These are phyloP conservation scores for Cyanocitta stelleri DNA, from an alignment of 2,113 vertebrate species.

Conservation along the genomic window DNA sequence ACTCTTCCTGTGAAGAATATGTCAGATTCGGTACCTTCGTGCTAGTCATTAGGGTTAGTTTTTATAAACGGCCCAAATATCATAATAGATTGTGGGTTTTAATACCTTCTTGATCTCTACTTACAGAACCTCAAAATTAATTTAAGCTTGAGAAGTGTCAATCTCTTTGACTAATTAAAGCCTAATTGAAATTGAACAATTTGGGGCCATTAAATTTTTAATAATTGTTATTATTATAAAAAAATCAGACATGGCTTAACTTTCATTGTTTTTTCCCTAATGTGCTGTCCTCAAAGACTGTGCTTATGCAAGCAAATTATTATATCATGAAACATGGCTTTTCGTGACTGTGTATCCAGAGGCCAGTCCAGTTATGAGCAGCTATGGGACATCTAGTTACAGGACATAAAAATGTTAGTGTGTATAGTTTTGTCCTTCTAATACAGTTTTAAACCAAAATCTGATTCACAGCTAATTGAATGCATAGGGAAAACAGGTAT, in stretches of 20 bases:
- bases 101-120: background rate
- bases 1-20: background rate
- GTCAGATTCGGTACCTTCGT: background rate
- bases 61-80: background rate
- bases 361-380: background rate
- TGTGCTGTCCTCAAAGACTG: background rate
- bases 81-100: background rate
- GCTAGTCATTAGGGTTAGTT: background rate
- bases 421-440: background rate
- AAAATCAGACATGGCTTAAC: background rate
- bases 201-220: background rate
- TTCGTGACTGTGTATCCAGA: background rate
- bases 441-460: background rate
- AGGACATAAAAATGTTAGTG: background rate
- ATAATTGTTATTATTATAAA: background rate
- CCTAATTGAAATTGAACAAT: constrained; percentile 25
- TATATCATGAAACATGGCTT: background rate
- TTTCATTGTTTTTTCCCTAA: background rate
- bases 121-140: background rate
- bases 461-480: background rate
- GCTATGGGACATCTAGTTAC: background rate
- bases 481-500: background rate
- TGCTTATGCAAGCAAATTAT: background rate
- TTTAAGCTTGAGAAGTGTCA: background rate
- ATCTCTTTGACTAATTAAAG: constrained; percentile 12